A percentile compares a stretch with the other conserved stretches of the same genome.
Evolutionary conservation across 2,888 invertebrate species (phyloP).

Genomic region (Volucella inflata): DNA sequence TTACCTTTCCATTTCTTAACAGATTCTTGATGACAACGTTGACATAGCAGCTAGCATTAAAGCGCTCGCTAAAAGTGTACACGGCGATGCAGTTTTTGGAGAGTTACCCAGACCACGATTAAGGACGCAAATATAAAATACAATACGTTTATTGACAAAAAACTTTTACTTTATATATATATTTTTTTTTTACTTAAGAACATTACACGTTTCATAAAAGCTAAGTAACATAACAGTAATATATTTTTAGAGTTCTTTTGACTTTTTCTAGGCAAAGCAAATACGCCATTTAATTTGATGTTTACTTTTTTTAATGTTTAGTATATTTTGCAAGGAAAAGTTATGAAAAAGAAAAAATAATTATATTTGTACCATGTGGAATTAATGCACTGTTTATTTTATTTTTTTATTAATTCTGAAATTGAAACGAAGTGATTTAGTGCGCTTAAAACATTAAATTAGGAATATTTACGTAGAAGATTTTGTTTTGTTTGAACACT

Average conservation of each 20-base stretch:
- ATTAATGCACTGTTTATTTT: conserved; percentile 32
- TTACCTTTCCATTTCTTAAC: conserved; percentile 72
- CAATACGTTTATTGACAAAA: conserved; percentile 24
- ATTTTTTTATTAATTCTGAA: not conserved
- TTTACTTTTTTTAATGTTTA: conserved; percentile 26
- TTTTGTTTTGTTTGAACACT: conserved; percentile 2
- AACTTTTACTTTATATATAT: not conserved
- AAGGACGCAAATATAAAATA: conserved; percentile 90
- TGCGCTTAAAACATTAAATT: conserved; percentile 17
- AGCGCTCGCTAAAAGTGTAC: conserved; percentile 95
- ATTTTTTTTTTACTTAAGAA: conserved; percentile 32
- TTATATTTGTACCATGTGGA: conserved; percentile 9
- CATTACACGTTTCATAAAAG: conserved; percentile 11
- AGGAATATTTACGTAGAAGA: conserved; percentile 7
- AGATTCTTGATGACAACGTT: conserved; percentile 86
- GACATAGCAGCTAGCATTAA: conserved; percentile 96
- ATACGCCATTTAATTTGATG: conserved; percentile 24
- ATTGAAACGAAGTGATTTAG: not conserved
- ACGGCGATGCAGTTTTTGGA: conserved; percentile 93
- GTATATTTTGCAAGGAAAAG: conserved; percentile 21
- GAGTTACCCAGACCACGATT: conserved; percentile 94
- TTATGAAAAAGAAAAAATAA: not conserved
- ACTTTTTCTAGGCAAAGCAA: not conserved
- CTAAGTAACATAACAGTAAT: conserved; percentile 6
- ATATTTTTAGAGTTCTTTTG: conserved; percentile 38